phyloP scores from a whole-genome alignment of 92 coral and sea anemone species.

The Epizoanthus fatuus region DNA sequence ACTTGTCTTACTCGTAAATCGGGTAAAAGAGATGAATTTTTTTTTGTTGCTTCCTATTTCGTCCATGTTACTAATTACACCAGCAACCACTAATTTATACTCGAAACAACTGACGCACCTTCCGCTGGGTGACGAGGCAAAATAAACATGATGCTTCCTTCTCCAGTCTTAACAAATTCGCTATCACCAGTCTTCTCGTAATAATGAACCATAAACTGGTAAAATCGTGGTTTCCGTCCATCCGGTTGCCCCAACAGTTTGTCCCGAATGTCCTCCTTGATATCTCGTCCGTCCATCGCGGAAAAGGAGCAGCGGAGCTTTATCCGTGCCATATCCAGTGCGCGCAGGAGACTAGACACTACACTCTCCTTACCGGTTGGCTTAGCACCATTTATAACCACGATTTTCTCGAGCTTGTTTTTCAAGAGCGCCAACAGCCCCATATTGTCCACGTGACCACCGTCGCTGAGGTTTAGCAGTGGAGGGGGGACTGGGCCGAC shows the following conservation, averaged over 20 bases:
- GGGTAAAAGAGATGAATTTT: too few species aligned
- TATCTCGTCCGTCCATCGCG: constrained; percentile 69
- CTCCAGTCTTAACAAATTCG: constrained; percentile 45
- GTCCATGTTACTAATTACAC: too few species aligned
- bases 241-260: constrained; percentile 34
- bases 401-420: constrained; percentile 56
- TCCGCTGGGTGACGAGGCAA: constrained; percentile 69
- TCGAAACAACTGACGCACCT: constrained; percentile 16
- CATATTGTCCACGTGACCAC: constrained; percentile 73
- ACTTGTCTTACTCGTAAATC: too few species aligned
- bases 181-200: constrained; percentile 22
- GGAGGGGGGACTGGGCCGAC: constrained; percentile 78
- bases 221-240: constrained; percentile 59
- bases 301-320: constrained; percentile 73
- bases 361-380: not conserved
- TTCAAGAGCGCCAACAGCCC: constrained; percentile 67
- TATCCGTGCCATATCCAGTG: constrained; percentile 65
- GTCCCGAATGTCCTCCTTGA: constrained; percentile 60
- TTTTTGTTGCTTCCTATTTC: too few species aligned
- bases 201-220: constrained; percentile 70
- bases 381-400: constrained; percentile 54
- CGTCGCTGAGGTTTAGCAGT: constrained; percentile 72
- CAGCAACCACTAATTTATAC: too few species aligned
- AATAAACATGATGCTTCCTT: constrained; percentile 53
- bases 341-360: constrained; percentile 21